Evolutionary conservation across 2,113 vertebrate species (phyloP).

Genomic region (Conger conger): DNA sequence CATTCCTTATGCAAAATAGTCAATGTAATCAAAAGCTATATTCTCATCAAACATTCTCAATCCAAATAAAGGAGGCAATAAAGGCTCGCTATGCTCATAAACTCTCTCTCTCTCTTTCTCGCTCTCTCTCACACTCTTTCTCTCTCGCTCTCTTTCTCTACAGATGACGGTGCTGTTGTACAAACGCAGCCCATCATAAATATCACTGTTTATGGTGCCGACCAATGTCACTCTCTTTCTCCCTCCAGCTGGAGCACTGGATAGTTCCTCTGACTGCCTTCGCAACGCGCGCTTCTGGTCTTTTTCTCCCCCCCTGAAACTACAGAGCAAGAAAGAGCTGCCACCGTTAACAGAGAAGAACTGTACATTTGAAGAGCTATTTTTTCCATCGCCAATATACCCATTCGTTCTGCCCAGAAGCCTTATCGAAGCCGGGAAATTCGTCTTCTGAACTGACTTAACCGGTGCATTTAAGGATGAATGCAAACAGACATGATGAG

Average conservation of each 20-base stretch:
- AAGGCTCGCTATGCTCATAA: too few relatives aligned
- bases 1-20: too few relatives aligned
- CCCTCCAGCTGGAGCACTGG: not conserved
- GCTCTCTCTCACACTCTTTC: too few relatives aligned
- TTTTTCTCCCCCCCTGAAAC: constrained; percentile 9
- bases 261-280: not conserved
- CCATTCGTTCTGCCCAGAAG: not conserved
- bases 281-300: not conserved
- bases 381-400: not conserved
- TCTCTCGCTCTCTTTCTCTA: too few relatives aligned
- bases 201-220: not conserved
- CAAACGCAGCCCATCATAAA: constrained; percentile 6
- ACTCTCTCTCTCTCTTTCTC: too few relatives aligned
- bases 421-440: not conserved
- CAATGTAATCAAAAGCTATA: too few relatives aligned
- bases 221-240: constrained; percentile 11
- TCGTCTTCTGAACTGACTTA: constrained; percentile 9
- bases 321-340: not conserved
- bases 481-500: not conserved
- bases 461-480: not conserved
- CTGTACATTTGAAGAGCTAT: not conserved
- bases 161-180: not conserved
- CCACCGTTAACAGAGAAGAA: not conserved
- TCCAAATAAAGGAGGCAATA: too few relatives aligned
- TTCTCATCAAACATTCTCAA: too few relatives aligned